Evolutionary conservation across 2,797 vertebrate genomes (phyloP), one percentile per base, ranked within the genome.

Genomic region (Micrastur ruficollis): DNA sequence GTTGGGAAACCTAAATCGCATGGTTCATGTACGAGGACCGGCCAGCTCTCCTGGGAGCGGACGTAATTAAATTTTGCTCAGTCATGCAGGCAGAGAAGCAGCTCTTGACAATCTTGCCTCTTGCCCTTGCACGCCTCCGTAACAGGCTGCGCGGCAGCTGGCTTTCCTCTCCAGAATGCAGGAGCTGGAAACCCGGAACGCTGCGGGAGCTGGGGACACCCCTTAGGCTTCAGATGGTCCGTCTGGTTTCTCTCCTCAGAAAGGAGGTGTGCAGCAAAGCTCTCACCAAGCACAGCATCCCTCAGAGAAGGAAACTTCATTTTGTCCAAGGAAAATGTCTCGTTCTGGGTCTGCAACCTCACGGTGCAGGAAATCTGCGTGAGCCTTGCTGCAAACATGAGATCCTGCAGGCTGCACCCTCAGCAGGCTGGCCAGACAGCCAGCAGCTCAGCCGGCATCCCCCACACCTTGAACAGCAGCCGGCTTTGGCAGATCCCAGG

Each of bases 21-120:
- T 6, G 46, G 74, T 31, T 85, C 63, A 11, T 4, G 36, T 46
- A 34, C 42, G 49, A 82, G 79, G 79, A 63, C 50, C 84, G 83
- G 59, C 19, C 50, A 70, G 56, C n/a, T 66, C 49, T 92, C 55
- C 70, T 31, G 56, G 53, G 66, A 92, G 49, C 61, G 91, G 47
- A 63, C 2, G 10, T 49, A 72, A 91, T 81, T 78, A 42, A 63
- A 63, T 74, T 83, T 83, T 84, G 73, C 53, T 92, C 89, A 87
- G 61, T 74, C 83, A 71, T 40, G 70, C 87, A 86, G 66, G 81
- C 55, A 74, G 73, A 74, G 81, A 83, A 86, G 68, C 25, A 73
- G 55, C 32, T 72, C 73, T 86, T 59, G 61, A n/a, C 59, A 81
- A 56, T 73, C 44, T 27, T 74, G 40, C 56, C 81, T 91, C 89